Percentiles rank a stretch among this genome's conserved stretches.
phyloP scores from a whole-genome alignment of 2,113 vertebrate genomes.

The Montifringilla adamsi region DNA sequence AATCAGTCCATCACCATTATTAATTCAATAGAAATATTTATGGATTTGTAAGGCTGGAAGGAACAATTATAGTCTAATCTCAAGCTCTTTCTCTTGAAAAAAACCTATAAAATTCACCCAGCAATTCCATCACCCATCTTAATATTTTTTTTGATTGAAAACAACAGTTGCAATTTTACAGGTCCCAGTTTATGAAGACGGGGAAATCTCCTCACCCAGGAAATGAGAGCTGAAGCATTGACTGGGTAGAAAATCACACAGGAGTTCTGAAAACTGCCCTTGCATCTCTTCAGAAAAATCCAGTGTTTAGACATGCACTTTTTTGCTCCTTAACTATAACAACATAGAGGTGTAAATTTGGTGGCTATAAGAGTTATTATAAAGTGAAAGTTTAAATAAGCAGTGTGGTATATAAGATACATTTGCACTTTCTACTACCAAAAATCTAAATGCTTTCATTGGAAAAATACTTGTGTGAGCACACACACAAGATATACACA shows the following conservation, averaged over 20 bases:
- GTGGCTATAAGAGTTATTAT: not conserved
- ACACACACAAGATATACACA: not conserved
- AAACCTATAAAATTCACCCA: not conserved
- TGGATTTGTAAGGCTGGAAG: not conserved
- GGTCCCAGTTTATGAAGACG: not conserved
- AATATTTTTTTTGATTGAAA: not conserved
- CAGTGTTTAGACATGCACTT: fast-evolving
- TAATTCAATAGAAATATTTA: slow-evolving; percentile 51
- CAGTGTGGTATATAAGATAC: not conserved
- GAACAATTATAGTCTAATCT: not conserved
- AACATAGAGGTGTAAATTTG: not conserved
- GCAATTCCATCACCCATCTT: not conserved
- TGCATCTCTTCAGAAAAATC: not conserved
- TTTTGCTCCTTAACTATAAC: not conserved
- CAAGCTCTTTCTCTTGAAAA: not conserved
- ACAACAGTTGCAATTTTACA: not conserved
- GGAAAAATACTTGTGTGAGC: not conserved
- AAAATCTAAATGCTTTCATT: fast-evolving
- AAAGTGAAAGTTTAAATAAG: not conserved
- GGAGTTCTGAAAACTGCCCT: not conserved
- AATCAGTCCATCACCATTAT: slow-evolving; percentile 14
- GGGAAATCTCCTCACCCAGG: not conserved
- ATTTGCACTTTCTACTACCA: not conserved
- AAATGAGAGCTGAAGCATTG: not conserved
- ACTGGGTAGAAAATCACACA: not conserved